A percentile compares a stretch with the other conserved stretches of the same genome.
Conservation (phyloP, 2,888 invertebrate species). For the Chaetoderma sp. region DNA sequence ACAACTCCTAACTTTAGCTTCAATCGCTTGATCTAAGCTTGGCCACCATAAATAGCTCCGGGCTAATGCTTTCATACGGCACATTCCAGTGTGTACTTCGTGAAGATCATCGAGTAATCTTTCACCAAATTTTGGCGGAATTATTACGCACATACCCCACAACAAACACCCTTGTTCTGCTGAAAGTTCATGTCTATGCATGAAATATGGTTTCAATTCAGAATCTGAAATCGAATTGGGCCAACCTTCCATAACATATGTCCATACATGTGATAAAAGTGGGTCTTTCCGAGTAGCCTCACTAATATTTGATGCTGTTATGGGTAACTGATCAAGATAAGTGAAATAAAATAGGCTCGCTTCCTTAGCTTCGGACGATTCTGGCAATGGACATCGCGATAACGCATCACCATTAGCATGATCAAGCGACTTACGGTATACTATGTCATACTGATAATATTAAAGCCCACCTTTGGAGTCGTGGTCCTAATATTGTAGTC, state of each 20-base stretch:
- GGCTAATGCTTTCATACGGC: slow-evolving; percentile 80
- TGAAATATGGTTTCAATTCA: slow-evolving; percentile 19
- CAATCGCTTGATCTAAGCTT: slow-evolving; percentile 36
- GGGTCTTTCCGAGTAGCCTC: slow-evolving; percentile 8
- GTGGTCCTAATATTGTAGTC: not conserved
- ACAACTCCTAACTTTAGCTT: slow-evolving; percentile 43
- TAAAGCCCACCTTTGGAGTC: slow-evolving; percentile 1
- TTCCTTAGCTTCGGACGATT: not conserved
- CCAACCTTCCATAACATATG: slow-evolving; percentile 29
- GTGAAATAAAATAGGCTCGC: slow-evolving; percentile 7
- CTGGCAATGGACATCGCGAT: not conserved
- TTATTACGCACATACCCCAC: slow-evolving; percentile 35
- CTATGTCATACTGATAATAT: slow-evolving; percentile 5
- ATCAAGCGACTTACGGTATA: not conserved
- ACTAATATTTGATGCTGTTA: not conserved
- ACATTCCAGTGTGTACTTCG: slow-evolving; percentile 6
- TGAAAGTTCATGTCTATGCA: slow-evolving; percentile 23
- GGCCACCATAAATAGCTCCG: too few relatives aligned
- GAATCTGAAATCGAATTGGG: not conserved
- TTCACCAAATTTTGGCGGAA: slow-evolving; percentile 33
- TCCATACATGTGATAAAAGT: slow-evolving; percentile 23
- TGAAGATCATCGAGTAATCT: slow-evolving; percentile 45
- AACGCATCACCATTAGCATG: slow-evolving; percentile 5
- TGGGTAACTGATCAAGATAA: not conserved
- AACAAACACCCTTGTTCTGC: slow-evolving; percentile 24